Base-by-base conservation (phyloP, 2,113 vertebrate genomes). In the Turnix velox region DNA sequence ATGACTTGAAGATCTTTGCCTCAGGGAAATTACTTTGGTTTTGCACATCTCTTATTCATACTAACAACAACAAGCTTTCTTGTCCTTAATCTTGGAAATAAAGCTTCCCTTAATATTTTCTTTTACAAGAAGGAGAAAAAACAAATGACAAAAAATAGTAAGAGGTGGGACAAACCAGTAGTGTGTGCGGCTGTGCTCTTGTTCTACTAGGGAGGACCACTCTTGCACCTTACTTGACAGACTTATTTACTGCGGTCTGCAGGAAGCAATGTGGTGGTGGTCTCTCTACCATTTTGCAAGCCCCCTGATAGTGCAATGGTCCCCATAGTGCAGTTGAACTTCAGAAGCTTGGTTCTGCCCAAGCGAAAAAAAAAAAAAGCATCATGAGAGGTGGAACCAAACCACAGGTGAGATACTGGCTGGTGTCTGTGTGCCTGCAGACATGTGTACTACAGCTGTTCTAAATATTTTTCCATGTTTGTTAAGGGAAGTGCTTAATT, bases 1-100 rank as follows among this genome's bases (percentile, higher is more conserved):
- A 90, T 92, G 82, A 92, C 93, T 95, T 96, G 94, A 95, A 96
- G 93, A 92, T 91, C 94, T 94, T 91, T 96, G 93, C 94, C 96
- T 97, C 96, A 96, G 95, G 96, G 95, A 95, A 93, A 88, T 90
- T 10, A 93, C 57, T 96, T 93, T 72, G 89, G 40, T 84, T 93
- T 96, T 97, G 94, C 94, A 94, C 94, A 94, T 89, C 87, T 62
- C 33, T 52, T 90, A 66, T 54, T 72, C 69, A 68, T 24, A 51
- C 78, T 90, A 82, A 92, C 31, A 87, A 95, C 46, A 27, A 10
- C 58, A 46, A 91, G 48, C 58, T 95, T 91, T 91, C 23, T 37
- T 81, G 4, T 83, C 54, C 7, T 37, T 63, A 80, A 82, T n/a
- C n/a, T n/a, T n/a, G n/a, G n/a, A n/a, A n/a, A n/a, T n/a, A n/a